Percentiles rank a stretch among this genome's conserved stretches.
Conservation (phyloP, 2,113 vertebrate species). For the Grammomys surdaster region DNA sequence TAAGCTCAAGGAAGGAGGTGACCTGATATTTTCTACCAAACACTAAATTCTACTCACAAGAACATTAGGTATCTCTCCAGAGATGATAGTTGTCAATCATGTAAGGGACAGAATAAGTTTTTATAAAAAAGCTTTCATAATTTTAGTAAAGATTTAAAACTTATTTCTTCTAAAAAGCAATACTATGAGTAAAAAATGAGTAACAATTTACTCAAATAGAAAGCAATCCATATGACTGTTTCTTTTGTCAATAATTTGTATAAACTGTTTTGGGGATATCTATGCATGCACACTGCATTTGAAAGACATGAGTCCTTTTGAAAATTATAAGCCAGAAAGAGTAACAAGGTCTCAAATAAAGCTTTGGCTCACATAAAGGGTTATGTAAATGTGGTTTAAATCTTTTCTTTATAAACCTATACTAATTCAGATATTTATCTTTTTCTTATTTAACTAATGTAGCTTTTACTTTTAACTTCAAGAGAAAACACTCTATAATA, state of each 20-base stretch:
- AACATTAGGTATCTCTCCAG: neutral
- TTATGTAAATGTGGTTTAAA: neutral
- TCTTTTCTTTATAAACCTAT: neutral
- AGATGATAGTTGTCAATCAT: neutral
- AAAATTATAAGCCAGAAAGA: constrained; percentile 7
- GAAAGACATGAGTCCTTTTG: neutral
- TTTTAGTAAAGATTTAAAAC: constrained; percentile 8
- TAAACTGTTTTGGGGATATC: neutral
- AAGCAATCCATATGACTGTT: constrained; percentile 5
- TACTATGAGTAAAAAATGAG: neutral
- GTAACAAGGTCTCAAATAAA: neutral
- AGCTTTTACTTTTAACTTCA: neutral
- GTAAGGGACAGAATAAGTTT: neutral
- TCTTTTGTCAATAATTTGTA: neutral
- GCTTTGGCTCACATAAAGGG: neutral
- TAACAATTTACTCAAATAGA: neutral
- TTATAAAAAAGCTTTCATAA: neutral
- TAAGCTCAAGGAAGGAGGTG: neutral
- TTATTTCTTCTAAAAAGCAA: neutral
- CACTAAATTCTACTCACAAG: neutral
- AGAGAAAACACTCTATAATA: neutral
- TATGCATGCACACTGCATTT: neutral
- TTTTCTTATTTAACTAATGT: neutral
- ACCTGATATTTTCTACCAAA: neutral
- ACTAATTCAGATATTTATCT: neutral